Evolutionary conservation across 2,888 invertebrate genomes (phyloP).

Genomic region (Nomada lathburiana): DNA sequence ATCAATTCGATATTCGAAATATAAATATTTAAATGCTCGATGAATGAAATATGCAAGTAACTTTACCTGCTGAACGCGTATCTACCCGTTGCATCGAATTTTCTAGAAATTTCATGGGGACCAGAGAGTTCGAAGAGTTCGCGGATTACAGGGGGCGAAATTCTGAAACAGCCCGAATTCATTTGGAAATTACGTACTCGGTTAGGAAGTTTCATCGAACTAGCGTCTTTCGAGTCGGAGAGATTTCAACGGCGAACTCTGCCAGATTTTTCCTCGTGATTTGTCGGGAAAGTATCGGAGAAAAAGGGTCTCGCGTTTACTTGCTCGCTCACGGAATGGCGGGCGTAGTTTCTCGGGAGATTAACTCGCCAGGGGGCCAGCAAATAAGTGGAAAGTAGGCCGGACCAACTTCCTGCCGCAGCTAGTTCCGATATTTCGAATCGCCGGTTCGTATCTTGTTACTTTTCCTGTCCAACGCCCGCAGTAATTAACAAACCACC

Average conservation of each 20-base stretch:
- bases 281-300: constrained; percentile 65
- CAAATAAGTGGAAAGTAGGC: constrained; percentile 69
- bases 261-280: constrained; percentile 63
- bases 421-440: constrained; percentile 51
- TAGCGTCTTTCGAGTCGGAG: constrained; percentile 57
- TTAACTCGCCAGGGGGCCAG: constrained; percentile 65
- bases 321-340: constrained; percentile 41
- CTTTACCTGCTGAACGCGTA: no score
- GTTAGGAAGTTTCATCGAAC: constrained; percentile 54
- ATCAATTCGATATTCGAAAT: not conserved
- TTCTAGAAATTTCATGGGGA: not conserved
- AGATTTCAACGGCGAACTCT: constrained; percentile 57
- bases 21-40: no score
- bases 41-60: no score
- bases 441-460: constrained; percentile 25
- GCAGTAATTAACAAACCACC: constrained; percentile 5
- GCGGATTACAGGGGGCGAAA: constrained; percentile 18
- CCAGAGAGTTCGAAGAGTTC: not conserved
- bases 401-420: constrained; percentile 52
- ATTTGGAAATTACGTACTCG: constrained; percentile 40
- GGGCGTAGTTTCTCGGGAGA: constrained; percentile 64
- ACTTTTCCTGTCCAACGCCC: constrained; percentile 1
- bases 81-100: not conserved
- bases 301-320: constrained; percentile 46
- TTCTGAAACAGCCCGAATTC: constrained; percentile 48